Conservation (phyloP, 2,113 vertebrate genomes). For the Peromyscus leucopus region DNA sequence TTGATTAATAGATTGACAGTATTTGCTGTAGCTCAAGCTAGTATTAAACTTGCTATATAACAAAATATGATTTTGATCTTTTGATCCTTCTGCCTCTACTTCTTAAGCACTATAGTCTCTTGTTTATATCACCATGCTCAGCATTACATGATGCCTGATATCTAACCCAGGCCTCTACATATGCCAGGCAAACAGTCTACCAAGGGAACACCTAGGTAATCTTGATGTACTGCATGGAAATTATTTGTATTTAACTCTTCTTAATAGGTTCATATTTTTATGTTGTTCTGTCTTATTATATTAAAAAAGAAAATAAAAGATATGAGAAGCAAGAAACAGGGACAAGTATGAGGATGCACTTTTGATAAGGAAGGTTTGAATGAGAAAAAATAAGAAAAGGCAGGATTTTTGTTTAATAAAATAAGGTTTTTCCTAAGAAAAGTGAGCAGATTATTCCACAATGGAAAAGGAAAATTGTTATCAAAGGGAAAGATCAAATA, state of each 20-base stretch:
- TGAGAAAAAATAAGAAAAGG: background rate
- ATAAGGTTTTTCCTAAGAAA: background rate
- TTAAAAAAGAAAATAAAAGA: background rate
- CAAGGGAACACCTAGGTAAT: background rate
- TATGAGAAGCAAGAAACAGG: background rate
- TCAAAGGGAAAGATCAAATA: background rate
- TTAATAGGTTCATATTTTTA: background rate
- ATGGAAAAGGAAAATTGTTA: background rate
- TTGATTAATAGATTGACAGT: background rate
- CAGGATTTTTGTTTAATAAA: background rate
- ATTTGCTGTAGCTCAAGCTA: background rate
- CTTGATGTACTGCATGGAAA: background rate
- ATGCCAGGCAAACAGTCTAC: background rate
- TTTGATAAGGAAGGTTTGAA: background rate
- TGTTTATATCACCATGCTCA: background rate
- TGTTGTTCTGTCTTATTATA: background rate
- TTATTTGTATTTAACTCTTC: background rate
- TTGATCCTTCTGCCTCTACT: background rate
- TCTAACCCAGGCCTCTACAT: background rate
- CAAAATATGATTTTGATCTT: background rate
- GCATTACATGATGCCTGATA: no score
- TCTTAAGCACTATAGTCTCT: background rate
- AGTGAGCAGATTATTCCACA: background rate
- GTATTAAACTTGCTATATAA: background rate
- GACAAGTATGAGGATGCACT: background rate